A percentile compares a stretch with the other conserved stretches of the same genome.
Evolutionary conservation across 2,113 vertebrate species (phyloP).

Genomic region (Tupaia tana): DNA sequence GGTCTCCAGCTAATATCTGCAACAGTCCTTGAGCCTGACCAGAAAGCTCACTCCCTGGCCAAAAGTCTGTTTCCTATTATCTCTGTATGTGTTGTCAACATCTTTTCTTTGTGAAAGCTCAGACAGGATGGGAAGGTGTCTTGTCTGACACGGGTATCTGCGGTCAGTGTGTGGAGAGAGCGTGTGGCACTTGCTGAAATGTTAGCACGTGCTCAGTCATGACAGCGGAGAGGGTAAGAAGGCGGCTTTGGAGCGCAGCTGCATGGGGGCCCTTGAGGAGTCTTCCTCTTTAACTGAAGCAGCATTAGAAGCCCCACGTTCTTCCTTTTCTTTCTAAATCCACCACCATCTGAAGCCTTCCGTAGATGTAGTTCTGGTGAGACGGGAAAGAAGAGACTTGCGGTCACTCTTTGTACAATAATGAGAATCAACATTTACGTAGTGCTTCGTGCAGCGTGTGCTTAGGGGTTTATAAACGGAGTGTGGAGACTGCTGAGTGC

Average conservation of each 20-base stretch:
- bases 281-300: background rate
- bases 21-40: conserved; percentile 11
- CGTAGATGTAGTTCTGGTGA: background rate
- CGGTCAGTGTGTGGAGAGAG: background rate
- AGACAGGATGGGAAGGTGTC: background rate
- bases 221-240: background rate
- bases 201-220: background rate
- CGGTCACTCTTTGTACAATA: conserved; percentile 32
- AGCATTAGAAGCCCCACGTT: background rate
- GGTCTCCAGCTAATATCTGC: conserved; percentile 9
- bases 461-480: conserved; percentile 58
- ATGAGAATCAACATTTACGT: conserved; percentile 73
- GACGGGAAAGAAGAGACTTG: conserved; percentile 47
- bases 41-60: background rate
- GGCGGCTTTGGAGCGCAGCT: too few relatives aligned
- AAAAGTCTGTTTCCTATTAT: conserved; percentile 65
- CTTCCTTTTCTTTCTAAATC: conserved; percentile 42
- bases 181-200: too few relatives aligned
- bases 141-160: background rate
- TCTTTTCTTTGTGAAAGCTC: background rate
- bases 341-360: background rate
- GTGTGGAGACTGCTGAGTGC: background rate
- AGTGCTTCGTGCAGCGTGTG: conserved; percentile 33
- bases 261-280: background rate
- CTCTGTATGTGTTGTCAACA: conserved; percentile 16